Base-by-base conservation (phyloP, 2,888 invertebrate species). In the Tinea pellionella region DNA sequence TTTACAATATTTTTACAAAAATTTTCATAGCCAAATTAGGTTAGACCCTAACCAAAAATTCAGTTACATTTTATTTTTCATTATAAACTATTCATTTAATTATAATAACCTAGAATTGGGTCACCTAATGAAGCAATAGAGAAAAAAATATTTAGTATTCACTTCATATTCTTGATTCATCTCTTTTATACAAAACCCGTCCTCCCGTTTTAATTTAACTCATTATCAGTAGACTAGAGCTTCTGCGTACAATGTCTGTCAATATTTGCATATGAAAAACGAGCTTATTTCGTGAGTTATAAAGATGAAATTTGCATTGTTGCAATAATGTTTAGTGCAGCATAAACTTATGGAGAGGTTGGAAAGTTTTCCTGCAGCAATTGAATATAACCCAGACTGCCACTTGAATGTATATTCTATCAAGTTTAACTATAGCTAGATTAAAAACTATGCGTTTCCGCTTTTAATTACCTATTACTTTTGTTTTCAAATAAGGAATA, bases 271-370 rank as follows among this genome's bases (percentile, higher is more conserved):
- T 37, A 12, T 2, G 9, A 37, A 37, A 37, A 2, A n/a, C 37
- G 9, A 37, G 4, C 9, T 37, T 37, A 37, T 37, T 37, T 2
- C 2, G 2, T 37, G 37, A 9, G n/a, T 2, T 9, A 37, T 37
- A 37, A 37, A 9, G 9, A 37, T 37, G 37, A 47, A 16, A 47
- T n/a, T 47, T 9, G 47, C 24, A 24, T 24, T 47, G 42, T 42
- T 4, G 6, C 12, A 42, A 42, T 42, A 42, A n/a, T 18, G 55
- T 29, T 55, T 29, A 18, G 24, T 24, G 9, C 24, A n/a, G 55
- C 19, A 55, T 55, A 19, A 55, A 24, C 24, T 55, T 55, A 55
- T 55, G 55, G 55, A 55, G 55, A 16, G 55, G 19, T 55, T 55
- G 55, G 6, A 19, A 55, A 55, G 24, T 55, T 55, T 24, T 24